Conservation (phyloP, 2,113 vertebrate species). For the Pseudorectes ferrugineus region DNA sequence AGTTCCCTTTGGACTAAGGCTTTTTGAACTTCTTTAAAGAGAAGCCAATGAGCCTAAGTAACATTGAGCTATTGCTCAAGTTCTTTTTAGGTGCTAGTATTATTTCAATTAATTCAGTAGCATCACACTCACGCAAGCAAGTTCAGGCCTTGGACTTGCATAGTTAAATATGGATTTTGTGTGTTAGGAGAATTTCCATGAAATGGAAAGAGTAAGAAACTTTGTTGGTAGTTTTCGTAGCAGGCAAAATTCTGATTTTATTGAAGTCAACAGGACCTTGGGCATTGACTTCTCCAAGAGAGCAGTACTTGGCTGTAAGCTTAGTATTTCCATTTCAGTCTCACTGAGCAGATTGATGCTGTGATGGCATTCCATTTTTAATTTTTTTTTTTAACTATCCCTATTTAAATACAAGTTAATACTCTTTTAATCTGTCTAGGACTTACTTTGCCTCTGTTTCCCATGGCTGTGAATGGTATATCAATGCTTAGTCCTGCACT, state of each 20-base stretch:
- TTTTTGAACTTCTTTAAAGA: neutral
- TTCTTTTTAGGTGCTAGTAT: neutral
- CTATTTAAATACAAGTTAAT: neutral
- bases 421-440: neutral
- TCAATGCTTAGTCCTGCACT: neutral
- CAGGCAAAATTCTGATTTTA: neutral
- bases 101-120: neutral
- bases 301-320: neutral
- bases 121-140: neutral
- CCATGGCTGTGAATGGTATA: neutral
- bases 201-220: neutral
- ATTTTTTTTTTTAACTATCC: neutral
- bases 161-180: neutral
- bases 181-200: neutral
- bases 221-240: neutral
- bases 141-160: neutral
- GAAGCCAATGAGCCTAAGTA: neutral
- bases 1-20: neutral
- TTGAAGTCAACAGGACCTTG: neutral
- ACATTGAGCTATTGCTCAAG: neutral
- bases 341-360: neutral
- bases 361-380: neutral
- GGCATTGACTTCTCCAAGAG: neutral
- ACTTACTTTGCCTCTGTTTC: neutral
- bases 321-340: neutral